phyloP scores from a whole-genome alignment of 1,140 invertebrate genomes.

The Philotrypesis tridentata region DNA sequence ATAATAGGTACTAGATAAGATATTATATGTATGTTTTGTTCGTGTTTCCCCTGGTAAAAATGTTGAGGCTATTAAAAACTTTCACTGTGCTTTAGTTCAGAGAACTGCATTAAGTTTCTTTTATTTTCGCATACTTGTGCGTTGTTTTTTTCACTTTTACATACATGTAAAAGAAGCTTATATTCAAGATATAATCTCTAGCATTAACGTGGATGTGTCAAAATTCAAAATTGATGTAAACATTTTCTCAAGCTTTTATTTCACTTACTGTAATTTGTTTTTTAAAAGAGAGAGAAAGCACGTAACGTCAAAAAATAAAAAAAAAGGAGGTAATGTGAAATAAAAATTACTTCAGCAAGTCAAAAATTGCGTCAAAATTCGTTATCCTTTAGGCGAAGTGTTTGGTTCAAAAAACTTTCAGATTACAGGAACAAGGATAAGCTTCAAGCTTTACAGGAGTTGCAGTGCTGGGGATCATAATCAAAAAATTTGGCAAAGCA shows the following conservation, averaged over 20 bases:
- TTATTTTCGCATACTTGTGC: slow-evolving; percentile 57
- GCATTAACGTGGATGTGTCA: slow-evolving; percentile 68
- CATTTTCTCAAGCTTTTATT: slow-evolving; percentile 65
- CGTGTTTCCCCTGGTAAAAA: slow-evolving; percentile 73
- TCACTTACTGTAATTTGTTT: slow-evolving; percentile 70
- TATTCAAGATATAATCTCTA: slow-evolving; percentile 66
- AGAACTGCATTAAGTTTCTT: slow-evolving; percentile 63
- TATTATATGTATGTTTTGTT: slow-evolving; percentile 73
- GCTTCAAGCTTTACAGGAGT: slow-evolving; percentile 44
- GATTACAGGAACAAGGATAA: slow-evolving; percentile 18
- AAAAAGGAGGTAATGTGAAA: slow-evolving; percentile 44
- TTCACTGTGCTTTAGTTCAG: slow-evolving; percentile 62
- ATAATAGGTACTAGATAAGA: slow-evolving; percentile 69
- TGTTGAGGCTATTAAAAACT: slow-evolving; percentile 72
- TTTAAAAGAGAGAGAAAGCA: slow-evolving; percentile 66
- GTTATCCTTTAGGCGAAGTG: slow-evolving; percentile 49
- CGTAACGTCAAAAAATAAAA: slow-evolving; percentile 65
- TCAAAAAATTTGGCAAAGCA: background rate
- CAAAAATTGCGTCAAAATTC: slow-evolving; percentile 49
- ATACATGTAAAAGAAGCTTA: slow-evolving; percentile 60
- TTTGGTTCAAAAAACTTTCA: slow-evolving; percentile 37
- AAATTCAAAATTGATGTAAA: slow-evolving; percentile 73
- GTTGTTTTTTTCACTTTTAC: slow-evolving; percentile 60
- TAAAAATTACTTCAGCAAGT: slow-evolving; percentile 38
- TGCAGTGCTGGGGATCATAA: slow-evolving; percentile 35